phyloP scores from a whole-genome alignment of 2,888 invertebrate species.

The Zaprionus obscuricornis region DNA sequence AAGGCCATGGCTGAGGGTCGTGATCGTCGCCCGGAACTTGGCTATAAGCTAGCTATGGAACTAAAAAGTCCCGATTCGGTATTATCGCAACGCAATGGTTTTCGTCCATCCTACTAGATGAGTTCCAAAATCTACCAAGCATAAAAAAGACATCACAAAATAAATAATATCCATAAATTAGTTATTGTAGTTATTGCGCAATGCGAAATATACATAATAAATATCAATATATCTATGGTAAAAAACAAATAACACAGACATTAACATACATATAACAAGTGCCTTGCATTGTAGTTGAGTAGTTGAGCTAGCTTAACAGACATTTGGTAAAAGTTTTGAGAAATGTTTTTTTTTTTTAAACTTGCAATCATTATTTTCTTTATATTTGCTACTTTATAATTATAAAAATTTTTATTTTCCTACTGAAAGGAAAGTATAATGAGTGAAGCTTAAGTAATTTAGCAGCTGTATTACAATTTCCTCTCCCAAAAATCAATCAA shows the following conservation, averaged over 20 bases:
- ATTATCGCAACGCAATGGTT: conserved; percentile 80
- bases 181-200: conserved; percentile 27
- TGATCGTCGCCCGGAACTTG: conserved; percentile 93
- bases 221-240: no score
- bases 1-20: conserved; percentile 94
- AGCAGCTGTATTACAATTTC: conserved; percentile 32
- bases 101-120: conserved; percentile 66
- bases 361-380: not conserved
- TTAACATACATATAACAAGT: conserved; percentile 17
- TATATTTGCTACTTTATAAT: no score
- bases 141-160: conserved; percentile 17
- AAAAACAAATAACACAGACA: no score
- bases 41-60: conserved; percentile 94
- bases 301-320: conserved; percentile 64
- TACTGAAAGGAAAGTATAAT: conserved; percentile 15
- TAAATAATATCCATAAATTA: conserved; percentile 22
- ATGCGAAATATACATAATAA: conserved; percentile 11
- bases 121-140: no score
- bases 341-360: conserved; percentile 6
- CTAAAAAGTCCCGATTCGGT: conserved; percentile 86
- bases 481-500: conserved; percentile 35
- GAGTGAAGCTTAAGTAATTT: conserved; percentile 40
- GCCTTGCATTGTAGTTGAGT: conserved; percentile 37
- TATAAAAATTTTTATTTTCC: no score
- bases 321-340: conserved; percentile 29